These are phyloP conservation scores for Ellobius talpinus DNA, from an alignment of 2,113 vertebrate genomes.

Conservation along the genomic window DNA sequence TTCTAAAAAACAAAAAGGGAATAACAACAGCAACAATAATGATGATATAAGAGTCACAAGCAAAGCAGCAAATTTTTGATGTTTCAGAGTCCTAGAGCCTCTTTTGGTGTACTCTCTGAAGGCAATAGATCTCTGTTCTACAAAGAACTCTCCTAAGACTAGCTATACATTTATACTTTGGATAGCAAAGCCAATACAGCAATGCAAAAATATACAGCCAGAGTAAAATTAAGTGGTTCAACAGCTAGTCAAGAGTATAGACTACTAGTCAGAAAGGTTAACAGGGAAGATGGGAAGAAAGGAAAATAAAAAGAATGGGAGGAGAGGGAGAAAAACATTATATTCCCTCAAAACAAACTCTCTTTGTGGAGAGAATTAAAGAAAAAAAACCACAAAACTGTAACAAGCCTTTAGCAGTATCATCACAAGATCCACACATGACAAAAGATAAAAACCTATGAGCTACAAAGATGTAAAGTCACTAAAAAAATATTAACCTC, in stretches of 20 bases:
- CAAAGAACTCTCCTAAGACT: not conserved
- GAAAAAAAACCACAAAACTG: not conserved
- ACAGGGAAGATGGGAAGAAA: not conserved
- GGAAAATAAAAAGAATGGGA: not conserved
- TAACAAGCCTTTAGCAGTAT: not conserved
- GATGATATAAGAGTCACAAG: not conserved
- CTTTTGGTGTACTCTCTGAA: not conserved
- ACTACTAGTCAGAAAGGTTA: constrained; percentile 34
- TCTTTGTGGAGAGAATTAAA: not conserved
- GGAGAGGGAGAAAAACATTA: not conserved
- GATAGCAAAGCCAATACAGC: not conserved
- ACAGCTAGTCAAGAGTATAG: not conserved
- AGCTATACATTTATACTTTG: not conserved
- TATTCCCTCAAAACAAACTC: not conserved
- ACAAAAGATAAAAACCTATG: not conserved
- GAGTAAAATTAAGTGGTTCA: constrained; percentile 27
- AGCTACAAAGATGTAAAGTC: constrained; percentile 1
- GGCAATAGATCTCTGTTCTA: not conserved
- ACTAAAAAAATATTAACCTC: constrained; percentile 20
- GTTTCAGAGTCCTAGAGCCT: not conserved
- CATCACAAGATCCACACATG: not conserved
- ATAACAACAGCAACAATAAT: not conserved
- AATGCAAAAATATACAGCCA: constrained; percentile 47
- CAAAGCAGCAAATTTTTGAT: not conserved
- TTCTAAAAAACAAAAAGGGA: not conserved